Evolutionary conservation across 2,888 invertebrate species (phyloP).

Genomic region (Aphidius colemani): DNA sequence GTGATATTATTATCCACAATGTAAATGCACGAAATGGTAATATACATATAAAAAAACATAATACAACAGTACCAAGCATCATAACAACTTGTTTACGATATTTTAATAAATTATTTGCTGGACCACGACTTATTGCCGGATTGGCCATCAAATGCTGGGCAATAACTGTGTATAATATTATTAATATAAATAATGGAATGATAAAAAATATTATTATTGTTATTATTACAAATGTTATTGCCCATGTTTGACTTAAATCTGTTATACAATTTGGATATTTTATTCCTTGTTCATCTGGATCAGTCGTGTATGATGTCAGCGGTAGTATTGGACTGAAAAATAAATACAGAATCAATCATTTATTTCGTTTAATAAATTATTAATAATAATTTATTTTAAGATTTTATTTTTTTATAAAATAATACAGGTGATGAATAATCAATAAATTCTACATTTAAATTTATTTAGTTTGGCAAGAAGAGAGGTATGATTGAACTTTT

Average conservation of each 20-base stretch:
- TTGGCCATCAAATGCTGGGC: slow-evolving; percentile 84
- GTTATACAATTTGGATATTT: slow-evolving; percentile 76
- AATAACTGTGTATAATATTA: slow-evolving; percentile 83
- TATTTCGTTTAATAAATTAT: neutral
- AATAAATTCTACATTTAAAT: too few relatives aligned
- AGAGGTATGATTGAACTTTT: too few relatives aligned
- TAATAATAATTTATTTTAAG: neutral
- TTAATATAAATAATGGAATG: slow-evolving; percentile 78
- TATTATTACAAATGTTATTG: slow-evolving; percentile 78
- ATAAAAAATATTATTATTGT: slow-evolving; percentile 85
- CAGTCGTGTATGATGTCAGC: slow-evolving; percentile 77
- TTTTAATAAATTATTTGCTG: slow-evolving; percentile 67
- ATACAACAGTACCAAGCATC: slow-evolving; percentile 87
- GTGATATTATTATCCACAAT: slow-evolving; percentile 82
- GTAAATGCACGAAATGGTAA: slow-evolving; percentile 88
- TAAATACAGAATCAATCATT: slow-evolving; percentile 32
- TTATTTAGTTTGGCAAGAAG: too few relatives aligned
- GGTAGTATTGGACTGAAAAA: slow-evolving; percentile 80
- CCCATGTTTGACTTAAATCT: slow-evolving; percentile 75
- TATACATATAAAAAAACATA: slow-evolving; percentile 89
- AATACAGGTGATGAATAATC: too few relatives aligned
- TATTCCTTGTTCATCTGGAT: slow-evolving; percentile 74
- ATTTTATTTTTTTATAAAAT: too few relatives aligned
- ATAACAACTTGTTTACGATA: slow-evolving; percentile 83
- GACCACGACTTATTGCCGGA: slow-evolving; percentile 71